A percentile compares a stretch with the other conserved stretches of the same genome.
Conservation (phyloP, 2,888 invertebrate genomes). For the Phalera bucephala region DNA sequence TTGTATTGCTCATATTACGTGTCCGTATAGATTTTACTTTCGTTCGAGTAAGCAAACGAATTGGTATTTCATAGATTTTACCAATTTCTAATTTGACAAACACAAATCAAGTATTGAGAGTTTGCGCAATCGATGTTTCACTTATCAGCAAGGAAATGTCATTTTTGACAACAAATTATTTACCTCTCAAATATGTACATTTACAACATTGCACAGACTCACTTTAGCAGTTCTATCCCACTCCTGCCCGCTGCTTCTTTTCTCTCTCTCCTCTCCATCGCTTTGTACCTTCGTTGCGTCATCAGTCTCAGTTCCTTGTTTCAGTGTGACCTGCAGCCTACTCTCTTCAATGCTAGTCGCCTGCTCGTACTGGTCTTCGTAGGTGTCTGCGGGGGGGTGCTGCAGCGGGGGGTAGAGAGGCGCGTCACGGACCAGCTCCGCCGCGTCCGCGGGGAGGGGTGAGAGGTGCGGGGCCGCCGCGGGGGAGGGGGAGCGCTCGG, state of each 20-base stretch:
- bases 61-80: no score
- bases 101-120: no score
- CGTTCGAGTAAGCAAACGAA: no score
- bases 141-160: no score
- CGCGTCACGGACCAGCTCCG: slow-evolving; percentile 59
- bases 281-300: slow-evolving; percentile 45
- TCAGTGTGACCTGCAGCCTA: background rate
- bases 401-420: slow-evolving; percentile 58
- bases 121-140: no score
- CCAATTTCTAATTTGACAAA: no score
- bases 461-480: slow-evolving; percentile 15
- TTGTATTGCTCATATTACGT: no score
- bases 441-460: slow-evolving; percentile 43
- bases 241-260: slow-evolving; percentile 59
- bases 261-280: slow-evolving; percentile 40
- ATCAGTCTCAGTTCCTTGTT: slow-evolving; percentile 36
- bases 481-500: slow-evolving; percentile 44
- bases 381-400: slow-evolving; percentile 2
- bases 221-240: slow-evolving; percentile 62
- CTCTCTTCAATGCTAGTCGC: background rate
- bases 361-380: slow-evolving; percentile 2
- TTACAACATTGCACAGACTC: no score
- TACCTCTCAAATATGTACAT: no score
- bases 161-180: no score
- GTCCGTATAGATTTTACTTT: no score